Conservation (phyloP, 2,113 vertebrate species). For the Grallaria varia region DNA sequence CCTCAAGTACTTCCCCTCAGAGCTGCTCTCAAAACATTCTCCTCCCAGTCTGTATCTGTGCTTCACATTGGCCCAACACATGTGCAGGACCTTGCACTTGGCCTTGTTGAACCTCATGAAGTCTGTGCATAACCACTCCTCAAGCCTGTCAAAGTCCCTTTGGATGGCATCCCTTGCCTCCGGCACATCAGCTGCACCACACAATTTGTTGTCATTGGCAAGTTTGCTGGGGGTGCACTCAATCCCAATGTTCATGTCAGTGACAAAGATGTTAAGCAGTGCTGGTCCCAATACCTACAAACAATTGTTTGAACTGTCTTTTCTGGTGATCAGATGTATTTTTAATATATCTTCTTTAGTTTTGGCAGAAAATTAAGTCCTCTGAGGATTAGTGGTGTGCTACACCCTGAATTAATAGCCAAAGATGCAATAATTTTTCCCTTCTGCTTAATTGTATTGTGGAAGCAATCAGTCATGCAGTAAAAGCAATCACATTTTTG, state of each 20-base stretch:
- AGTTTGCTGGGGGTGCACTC: not conserved
- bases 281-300: not conserved
- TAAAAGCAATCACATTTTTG: constrained; percentile 33
- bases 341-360: not conserved
- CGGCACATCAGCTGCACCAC: no score
- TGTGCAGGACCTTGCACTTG: not conserved
- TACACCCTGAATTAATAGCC: constrained; percentile 22
- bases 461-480: constrained; percentile 47
- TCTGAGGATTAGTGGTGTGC: not conserved
- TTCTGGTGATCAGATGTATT: not conserved
- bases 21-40: not conserved
- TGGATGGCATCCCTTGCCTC: not conserved
- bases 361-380: constrained; percentile 31
- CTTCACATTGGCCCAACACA: no score
- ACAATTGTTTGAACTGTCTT: not conserved
- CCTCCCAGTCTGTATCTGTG: not conserved
- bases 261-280: not conserved
- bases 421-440: constrained; percentile 33
- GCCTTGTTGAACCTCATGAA: not conserved
- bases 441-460: constrained; percentile 41
- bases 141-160: no score
- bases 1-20: not conserved
- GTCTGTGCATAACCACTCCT: not conserved
- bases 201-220: not conserved
- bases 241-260: rapidly evolving